Conservation (phyloP, 2,113 vertebrate species). For the Athene cunicularia region DNA sequence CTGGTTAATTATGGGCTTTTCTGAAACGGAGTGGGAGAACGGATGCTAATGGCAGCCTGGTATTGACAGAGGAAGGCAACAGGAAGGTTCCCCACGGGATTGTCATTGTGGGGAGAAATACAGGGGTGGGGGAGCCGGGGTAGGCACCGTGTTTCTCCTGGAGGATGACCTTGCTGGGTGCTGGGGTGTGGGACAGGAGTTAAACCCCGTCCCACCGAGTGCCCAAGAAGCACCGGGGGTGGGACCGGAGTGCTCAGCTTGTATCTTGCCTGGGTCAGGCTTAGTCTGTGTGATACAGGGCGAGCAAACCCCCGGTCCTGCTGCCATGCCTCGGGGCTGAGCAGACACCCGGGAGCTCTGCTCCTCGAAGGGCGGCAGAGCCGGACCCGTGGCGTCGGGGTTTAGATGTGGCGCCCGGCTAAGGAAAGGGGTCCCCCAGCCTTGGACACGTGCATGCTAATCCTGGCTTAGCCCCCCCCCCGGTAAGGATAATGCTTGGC, state of each 20-base stretch:
- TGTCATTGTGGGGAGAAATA: neutral
- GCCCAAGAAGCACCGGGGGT: fast-evolving
- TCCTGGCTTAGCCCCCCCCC: neutral
- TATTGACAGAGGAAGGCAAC: neutral
- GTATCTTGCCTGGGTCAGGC: neutral
- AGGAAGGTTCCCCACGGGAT: neutral
- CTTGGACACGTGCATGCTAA: neutral
- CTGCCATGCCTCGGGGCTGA: neutral
- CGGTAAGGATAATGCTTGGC: neutral
- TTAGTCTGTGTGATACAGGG: neutral
- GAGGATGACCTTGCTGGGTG: neutral
- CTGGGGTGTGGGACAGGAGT: neutral
- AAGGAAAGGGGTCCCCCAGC: neutral
- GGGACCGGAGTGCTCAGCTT: neutral
- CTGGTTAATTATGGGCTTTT: neutral
- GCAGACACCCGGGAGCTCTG: neutral
- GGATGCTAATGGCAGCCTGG: neutral
- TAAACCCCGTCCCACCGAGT: neutral
- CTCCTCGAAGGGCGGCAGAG: neutral
- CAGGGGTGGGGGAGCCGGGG: neutral
- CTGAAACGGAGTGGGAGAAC: neutral
- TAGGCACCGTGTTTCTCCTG: no score
- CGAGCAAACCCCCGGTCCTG: neutral
- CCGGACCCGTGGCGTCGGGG: neutral
- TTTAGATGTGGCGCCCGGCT: fast-evolving